A percentile compares a stretch with the other conserved stretches of the same genome.
Conservation (phyloP, 2,113 vertebrate species). For the Lophura nycthemera region DNA sequence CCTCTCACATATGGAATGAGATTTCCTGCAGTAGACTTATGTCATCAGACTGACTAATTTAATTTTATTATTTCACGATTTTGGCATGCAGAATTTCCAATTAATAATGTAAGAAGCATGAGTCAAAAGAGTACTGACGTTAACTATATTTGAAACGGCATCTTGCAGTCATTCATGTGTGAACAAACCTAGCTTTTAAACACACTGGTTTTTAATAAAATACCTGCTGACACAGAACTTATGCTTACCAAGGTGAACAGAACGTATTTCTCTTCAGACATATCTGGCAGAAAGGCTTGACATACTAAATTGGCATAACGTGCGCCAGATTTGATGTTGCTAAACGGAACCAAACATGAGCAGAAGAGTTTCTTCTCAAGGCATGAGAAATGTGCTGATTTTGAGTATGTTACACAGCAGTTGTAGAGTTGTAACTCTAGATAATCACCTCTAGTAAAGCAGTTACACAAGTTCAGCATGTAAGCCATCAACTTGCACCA, state of each 20-base stretch:
- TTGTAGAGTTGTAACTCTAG: not conserved
- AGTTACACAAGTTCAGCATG: not conserved
- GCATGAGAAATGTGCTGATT: not conserved
- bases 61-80: constrained; percentile 79
- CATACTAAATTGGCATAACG: constrained; percentile 67
- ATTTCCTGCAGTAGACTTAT: constrained; percentile 68
- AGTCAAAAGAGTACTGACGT: constrained; percentile 43
- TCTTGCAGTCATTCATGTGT: constrained; percentile 46
- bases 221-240: constrained; percentile 45
- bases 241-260: constrained; percentile 53
- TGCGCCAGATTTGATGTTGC: constrained; percentile 59
- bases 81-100: constrained; percentile 76
- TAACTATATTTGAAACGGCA: constrained; percentile 66
- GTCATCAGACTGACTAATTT: constrained; percentile 77
- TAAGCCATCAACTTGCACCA: not conserved
- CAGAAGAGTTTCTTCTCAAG: constrained; percentile 5
- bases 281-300: constrained; percentile 30
- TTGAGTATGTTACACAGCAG: not conserved
- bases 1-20: constrained; percentile 71
- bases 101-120: constrained; percentile 78
- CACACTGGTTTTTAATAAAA: constrained; percentile 55
- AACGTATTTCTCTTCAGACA: constrained; percentile 48
- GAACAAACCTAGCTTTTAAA: constrained; percentile 61
- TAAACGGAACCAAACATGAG: constrained; percentile 59
- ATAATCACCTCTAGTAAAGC: not conserved